Evolutionary conservation across 2,797 vertebrate genomes (phyloP).

Genomic region (Discoglossus pictus): DNA sequence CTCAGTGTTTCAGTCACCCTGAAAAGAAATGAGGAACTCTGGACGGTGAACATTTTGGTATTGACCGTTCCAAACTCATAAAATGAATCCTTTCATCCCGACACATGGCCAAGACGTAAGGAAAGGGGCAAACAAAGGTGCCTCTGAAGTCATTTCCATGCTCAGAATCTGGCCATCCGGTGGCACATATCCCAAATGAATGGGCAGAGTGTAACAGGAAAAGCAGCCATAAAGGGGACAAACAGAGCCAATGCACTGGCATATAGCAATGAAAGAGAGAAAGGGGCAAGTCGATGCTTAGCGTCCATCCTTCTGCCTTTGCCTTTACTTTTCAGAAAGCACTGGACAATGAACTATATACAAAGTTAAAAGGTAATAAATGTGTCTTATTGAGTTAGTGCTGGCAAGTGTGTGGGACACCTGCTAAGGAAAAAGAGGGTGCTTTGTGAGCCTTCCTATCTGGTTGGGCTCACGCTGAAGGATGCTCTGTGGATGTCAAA

Average conservation of each 20-base stretch:
- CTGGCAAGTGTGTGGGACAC: slow-evolving; percentile 70
- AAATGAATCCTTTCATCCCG: slow-evolving; percentile 65
- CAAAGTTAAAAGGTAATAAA: slow-evolving; percentile 72
- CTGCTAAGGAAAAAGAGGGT: slow-evolving; percentile 66
- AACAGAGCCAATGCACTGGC: slow-evolving; percentile 77
- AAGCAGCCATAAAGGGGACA: slow-evolving; percentile 79
- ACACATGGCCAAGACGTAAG: slow-evolving; percentile 67
- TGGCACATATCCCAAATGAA: slow-evolving; percentile 83
- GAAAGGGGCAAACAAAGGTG: slow-evolving; percentile 71
- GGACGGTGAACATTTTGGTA: slow-evolving; percentile 57
- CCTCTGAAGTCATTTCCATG: slow-evolving; percentile 84
- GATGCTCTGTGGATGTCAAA: slow-evolving; percentile 14
- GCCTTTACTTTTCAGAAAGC: slow-evolving; percentile 69
- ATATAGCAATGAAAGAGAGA: slow-evolving; percentile 68
- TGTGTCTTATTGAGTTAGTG: slow-evolving; percentile 58
- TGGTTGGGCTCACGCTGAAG: slow-evolving; percentile 3
- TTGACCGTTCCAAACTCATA: slow-evolving; percentile 65
- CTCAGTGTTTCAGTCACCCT: slow-evolving; percentile 57
- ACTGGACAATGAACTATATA: slow-evolving; percentile 77
- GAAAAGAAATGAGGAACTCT: slow-evolving; percentile 62
- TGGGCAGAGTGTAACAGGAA: slow-evolving; percentile 88
- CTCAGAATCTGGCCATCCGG: slow-evolving; percentile 82
- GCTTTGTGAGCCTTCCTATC: slow-evolving; percentile 48
- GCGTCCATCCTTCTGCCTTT: slow-evolving; percentile 70
- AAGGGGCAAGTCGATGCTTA: slow-evolving; percentile 65